Evolutionary conservation across 2,113 vertebrate genomes (phyloP), one percentile per base, ranked within the genome.

Genomic region (Equus przewalskii): DNA sequence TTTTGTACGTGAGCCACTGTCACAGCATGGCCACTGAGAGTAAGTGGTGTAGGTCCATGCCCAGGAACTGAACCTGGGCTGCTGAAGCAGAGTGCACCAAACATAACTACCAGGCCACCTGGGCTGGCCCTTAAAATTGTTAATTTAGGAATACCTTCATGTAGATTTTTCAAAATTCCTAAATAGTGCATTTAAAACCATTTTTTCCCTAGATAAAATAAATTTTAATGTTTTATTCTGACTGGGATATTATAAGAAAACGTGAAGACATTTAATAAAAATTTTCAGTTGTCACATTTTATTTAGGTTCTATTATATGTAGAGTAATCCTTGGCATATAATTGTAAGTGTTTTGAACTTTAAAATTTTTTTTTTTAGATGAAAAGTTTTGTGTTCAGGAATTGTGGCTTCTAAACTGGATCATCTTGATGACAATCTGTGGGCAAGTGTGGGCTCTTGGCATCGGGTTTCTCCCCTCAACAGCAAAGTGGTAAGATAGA

Each of bases 391-490:
- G 4, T 49, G 10, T 16, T 81, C 12, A 22, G 11, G 3, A 51
- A 9, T 13, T 10, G 9, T 19, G 22, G 2, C 24, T 79, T 83
- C 54, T 60, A n/a, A 41, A 16, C 8, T 15, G 14, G 7, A 14
- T 65, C 44, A 3, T 11, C 1, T 15, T 70, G 15, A 21, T 54
- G 46, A 19, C 12, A 13, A 0, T 19, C 1, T 28, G 2, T 76
- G 30, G 28, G 7, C 9, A 56, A 14, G 3, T n/a, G 3, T 28
- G 6, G 36, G 36, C 9, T 60, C n/a, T 96, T 0, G 2, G 7
- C 19, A 1, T 22, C 7, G 21, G 13, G 41, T 18, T 62, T 41
- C 46, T 33, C 0, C 8, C 7, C 15, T 41, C 19, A 18, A 24
- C 14, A 28, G 7, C 4, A 1, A 62, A 0, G 3, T 36, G 78